phyloP scores from a whole-genome alignment of 2,113 vertebrate genomes.

The Furnarius figulus region DNA sequence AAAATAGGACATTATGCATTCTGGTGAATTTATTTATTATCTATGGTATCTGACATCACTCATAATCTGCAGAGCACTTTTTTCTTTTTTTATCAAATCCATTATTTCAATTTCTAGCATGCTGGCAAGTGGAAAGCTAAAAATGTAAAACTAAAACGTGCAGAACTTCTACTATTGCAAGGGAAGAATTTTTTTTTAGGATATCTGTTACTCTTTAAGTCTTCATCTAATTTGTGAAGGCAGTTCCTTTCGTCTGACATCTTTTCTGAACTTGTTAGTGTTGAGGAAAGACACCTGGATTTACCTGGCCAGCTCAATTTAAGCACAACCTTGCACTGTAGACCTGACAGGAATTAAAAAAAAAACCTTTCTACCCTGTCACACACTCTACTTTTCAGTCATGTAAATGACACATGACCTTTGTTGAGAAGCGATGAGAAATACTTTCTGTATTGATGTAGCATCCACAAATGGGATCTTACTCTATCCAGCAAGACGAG shows the following conservation, averaged over 20 bases:
- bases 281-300: neutral
- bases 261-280: neutral
- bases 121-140: neutral
- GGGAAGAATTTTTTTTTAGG: neutral
- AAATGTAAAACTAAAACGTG: rapidly evolving
- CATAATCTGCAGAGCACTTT: neutral
- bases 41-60: neutral
- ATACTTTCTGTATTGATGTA: conserved; percentile 45
- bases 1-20: neutral
- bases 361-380: neutral
- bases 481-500: neutral
- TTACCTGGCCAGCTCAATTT: neutral
- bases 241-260: neutral
- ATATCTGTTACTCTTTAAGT: neutral
- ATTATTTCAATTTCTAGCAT: neutral
- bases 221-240: neutral
- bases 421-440: conserved; percentile 8
- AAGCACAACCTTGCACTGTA: neutral
- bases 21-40: neutral
- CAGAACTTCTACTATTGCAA: neutral
- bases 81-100: neutral
- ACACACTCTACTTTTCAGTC: neutral
- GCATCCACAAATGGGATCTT: conserved; percentile 48
- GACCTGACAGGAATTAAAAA: neutral
- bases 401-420: conserved; percentile 19